Evolutionary conservation across 1,140 invertebrate genomes (phyloP), one percentile per base, ranked within the genome.

Genomic region (Nebria ingens): DNA sequence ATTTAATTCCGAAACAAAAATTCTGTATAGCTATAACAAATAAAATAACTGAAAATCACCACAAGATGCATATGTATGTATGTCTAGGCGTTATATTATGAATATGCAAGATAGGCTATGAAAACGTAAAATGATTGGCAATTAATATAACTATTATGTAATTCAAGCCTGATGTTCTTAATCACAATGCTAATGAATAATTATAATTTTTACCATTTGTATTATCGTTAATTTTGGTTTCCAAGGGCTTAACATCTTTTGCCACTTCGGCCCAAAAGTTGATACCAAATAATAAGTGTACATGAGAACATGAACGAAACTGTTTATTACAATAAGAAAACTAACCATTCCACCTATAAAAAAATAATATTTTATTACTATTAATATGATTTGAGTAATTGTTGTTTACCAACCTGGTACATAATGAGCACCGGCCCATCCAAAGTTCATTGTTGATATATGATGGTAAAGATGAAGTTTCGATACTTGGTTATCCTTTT

Each of bases 401-500:
- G n/a, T n/a, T n/a, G n/a, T n/a, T n/a, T n/a, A n/a, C 54, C 53
- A 64, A 84, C 82, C 81, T 71, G 79, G 78, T 42, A 78, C 70
- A 63, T 76, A 84, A 71, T 82, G 87, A 25, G 79, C 76, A 2
- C 75, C 83, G 19, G 84, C 76, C 85, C 86, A 92, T 63, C 83
- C 78, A 4, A 86, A 70, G 15, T 74, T 58, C 53, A 81, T 71
- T 25, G 84, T 83, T 34, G 77, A 79, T 52, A 76, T 71, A 60
- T 89, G 86, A 72, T 87, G 84, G 62, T 87, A 87, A 21, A 87
- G 68, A 61, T 89, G 86, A 19, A 89, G 71, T 61, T 82, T 84
- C 1, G 84, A 81, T 12, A 83, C 77, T 70, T 89, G 86, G 25
- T 79, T 79, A 42, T 79, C 72, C 64, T 86, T 88, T 67, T 86